Percentiles rank a stretch among this genome's conserved stretches.
Conservation (phyloP, 1,140 invertebrate genomes). For the Diabrotica undecimpunctata region DNA sequence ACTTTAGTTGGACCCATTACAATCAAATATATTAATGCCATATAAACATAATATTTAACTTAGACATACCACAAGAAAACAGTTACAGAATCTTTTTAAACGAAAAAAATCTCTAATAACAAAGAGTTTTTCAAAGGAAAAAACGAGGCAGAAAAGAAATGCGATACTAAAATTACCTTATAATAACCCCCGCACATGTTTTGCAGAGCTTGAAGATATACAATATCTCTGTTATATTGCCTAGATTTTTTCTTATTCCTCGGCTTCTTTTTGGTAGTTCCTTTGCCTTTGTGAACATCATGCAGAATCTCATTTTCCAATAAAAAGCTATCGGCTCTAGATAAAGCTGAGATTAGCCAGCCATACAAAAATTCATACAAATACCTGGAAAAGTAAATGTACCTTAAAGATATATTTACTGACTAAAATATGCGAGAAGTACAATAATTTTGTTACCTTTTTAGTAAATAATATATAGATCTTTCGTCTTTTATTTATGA, state of each 20-base stretch:
- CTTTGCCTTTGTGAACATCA: constrained; percentile 55
- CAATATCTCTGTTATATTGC: constrained; percentile 77
- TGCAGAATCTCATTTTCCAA: constrained; percentile 70
- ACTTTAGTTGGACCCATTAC: too few relatives aligned
- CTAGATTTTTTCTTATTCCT: constrained; percentile 70
- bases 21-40: too few relatives aligned
- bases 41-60: too few relatives aligned
- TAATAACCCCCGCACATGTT: constrained; percentile 94
- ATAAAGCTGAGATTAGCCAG: constrained; percentile 87
- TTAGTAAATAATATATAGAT: too few relatives aligned
- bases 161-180: constrained; percentile 59
- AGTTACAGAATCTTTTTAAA: too few relatives aligned
- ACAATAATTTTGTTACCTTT: too few relatives aligned
- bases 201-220: constrained; percentile 84
- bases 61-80: too few relatives aligned
- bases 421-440: too few relatives aligned
- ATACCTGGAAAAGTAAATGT: constrained; percentile 60
- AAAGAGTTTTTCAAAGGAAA: too few relatives aligned
- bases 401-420: neutral
- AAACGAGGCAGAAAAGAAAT: too few relatives aligned
- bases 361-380: constrained; percentile 92
- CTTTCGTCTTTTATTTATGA: too few relatives aligned
- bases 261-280: constrained; percentile 64
- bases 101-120: too few relatives aligned
- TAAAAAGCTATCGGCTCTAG: constrained; percentile 80